A percentile compares a stretch with the other conserved stretches of the same genome.
phyloP scores from a whole-genome alignment of 2,113 vertebrate genomes.

The Pseudorasbora parva region DNA sequence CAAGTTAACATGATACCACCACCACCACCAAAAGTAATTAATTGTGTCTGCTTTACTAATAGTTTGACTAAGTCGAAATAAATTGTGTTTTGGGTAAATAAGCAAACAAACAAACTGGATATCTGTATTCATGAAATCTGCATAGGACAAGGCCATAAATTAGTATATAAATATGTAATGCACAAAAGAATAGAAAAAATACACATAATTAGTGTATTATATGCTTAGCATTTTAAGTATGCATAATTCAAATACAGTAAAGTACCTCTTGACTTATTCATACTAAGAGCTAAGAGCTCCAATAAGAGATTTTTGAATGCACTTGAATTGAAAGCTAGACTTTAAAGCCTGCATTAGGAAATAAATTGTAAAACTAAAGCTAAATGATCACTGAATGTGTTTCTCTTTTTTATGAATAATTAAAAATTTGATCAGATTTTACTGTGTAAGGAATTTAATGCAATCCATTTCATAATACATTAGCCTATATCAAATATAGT shows the following conservation, averaged over 20 bases:
- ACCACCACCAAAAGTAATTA: too few relatives aligned
- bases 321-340: neutral
- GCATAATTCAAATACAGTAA: constrained; percentile 16
- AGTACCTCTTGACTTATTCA: constrained; percentile 14
- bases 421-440: neutral
- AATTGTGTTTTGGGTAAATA: too few relatives aligned
- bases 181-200: neutral
- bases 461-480: neutral
- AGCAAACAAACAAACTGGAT: too few relatives aligned
- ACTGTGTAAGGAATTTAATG: neutral
- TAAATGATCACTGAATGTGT: neutral
- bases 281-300: constrained; percentile 10
- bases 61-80: too few relatives aligned
- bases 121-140: too few relatives aligned
- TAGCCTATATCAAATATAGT: neutral
- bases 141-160: neutral
- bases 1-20: too few relatives aligned
- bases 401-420: neutral
- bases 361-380: neutral
- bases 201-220: neutral
- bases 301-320: neutral
- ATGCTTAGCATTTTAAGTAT: neutral
- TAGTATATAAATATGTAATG: neutral
- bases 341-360: neutral
- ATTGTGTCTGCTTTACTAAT: too few relatives aligned